phyloP scores from a whole-genome alignment of 2,113 vertebrate genomes.

The Spizaetus ornatus region DNA sequence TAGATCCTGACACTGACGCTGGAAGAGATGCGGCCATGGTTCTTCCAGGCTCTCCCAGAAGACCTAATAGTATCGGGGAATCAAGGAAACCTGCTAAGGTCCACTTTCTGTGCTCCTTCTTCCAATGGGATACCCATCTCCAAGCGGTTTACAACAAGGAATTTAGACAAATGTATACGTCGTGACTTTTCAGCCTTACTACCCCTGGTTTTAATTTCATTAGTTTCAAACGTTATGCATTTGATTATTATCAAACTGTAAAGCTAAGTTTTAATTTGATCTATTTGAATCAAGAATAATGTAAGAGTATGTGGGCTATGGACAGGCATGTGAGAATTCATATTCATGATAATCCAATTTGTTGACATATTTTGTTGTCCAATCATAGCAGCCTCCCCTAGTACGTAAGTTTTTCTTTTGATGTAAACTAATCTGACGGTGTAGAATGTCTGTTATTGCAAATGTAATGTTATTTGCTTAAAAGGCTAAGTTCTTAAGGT shows the following conservation, averaged over 20 bases:
- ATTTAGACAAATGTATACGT: not conserved
- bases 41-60: not conserved
- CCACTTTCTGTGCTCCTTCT: not conserved
- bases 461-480: not conserved
- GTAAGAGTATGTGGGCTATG: not conserved
- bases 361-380: not conserved
- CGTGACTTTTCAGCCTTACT: not conserved
- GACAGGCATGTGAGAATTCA: not conserved
- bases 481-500: not conserved
- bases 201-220: not conserved
- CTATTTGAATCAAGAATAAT: not conserved
- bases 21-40: not conserved
- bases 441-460: not conserved
- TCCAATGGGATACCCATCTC: not conserved
- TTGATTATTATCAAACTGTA: not conserved
- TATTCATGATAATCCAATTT: not conserved
- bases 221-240: not conserved
- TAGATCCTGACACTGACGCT: not conserved
- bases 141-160: not conserved
- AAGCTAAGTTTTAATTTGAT: not conserved
- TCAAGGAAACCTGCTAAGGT: not conserved
- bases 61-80: not conserved
- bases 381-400: not conserved
- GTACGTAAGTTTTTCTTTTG: not conserved
- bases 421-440: not conserved